Evolutionary conservation across 2,888 invertebrate species (phyloP).

Genomic region (Amiota communis): DNA sequence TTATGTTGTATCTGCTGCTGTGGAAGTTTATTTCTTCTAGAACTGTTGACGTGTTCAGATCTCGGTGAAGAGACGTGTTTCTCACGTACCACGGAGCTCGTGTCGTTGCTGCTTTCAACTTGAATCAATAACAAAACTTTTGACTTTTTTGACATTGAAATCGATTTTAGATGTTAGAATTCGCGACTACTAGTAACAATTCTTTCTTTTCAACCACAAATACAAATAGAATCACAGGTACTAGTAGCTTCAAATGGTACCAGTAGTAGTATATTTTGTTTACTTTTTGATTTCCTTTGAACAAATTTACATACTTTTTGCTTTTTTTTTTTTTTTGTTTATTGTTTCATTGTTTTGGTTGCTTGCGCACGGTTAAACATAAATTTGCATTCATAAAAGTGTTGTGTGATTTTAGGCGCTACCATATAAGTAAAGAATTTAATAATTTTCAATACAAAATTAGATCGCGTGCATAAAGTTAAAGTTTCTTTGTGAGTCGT

Average conservation of each 20-base stretch:
- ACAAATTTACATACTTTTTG: neutral
- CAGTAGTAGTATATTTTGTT: neutral
- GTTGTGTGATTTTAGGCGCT: conserved; percentile 32
- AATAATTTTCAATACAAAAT: neutral
- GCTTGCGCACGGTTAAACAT: conserved; percentile 15
- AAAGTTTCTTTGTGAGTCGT: neutral
- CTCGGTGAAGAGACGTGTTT: too few relatives aligned
- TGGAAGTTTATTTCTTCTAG: too few relatives aligned
- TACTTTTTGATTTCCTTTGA: conserved; percentile 3
- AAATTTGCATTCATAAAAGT: conserved; percentile 30
- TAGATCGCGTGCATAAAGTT: neutral
- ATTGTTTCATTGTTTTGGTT: neutral
- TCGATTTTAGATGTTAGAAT: too few relatives aligned
- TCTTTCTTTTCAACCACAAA: too few relatives aligned
- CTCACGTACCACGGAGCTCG: too few relatives aligned
- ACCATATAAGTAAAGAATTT: neutral
- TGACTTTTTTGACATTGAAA: conserved; percentile 4
- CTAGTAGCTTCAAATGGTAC: too few relatives aligned
- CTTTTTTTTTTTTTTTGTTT: neutral
- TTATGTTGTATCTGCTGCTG: too few relatives aligned
- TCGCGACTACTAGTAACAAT: too few relatives aligned
- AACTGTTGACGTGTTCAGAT: too few relatives aligned
- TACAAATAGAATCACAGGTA: too few relatives aligned
- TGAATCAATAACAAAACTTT: neutral
- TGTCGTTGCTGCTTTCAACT: neutral